phyloP scores from a whole-genome alignment of 1,140 invertebrate genomes.

The Drosophila pectinifera region DNA sequence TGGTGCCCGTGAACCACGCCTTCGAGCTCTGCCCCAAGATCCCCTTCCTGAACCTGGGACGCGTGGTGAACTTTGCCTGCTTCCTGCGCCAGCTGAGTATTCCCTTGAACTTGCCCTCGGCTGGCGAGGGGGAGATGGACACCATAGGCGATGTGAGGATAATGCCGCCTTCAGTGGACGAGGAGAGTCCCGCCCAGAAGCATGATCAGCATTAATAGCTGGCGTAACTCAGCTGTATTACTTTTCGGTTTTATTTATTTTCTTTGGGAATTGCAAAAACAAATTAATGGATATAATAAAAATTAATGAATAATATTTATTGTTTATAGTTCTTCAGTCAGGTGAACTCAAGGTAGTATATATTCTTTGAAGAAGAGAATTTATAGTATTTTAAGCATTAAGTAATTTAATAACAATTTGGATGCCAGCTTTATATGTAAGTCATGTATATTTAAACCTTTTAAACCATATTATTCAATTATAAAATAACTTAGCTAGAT shows the following conservation, averaged over 20 bases:
- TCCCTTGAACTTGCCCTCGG: constrained; percentile 45
- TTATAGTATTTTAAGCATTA: not conserved
- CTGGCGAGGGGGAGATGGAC: constrained; percentile 5
- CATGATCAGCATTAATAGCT: constrained; percentile 3
- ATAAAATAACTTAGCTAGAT: not conserved
- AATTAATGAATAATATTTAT: constrained; percentile 5
- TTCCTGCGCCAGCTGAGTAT: constrained; percentile 61
- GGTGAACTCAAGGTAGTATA: too few species aligned
- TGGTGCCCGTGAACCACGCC: constrained; percentile 74
- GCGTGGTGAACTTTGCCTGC: constrained; percentile 70
- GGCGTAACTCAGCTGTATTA: too few species aligned
- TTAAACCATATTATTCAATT: not conserved
- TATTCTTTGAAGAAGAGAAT: not conserved
- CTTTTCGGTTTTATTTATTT: not conserved
- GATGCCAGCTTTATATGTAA: too few species aligned
- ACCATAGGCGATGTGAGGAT: constrained; percentile 38
- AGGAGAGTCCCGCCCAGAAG: not conserved
- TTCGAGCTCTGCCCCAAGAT: constrained; percentile 81
- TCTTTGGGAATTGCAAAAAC: not conserved
- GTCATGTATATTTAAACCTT: not conserved
- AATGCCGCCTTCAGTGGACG: constrained; percentile 33
- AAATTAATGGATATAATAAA: constrained; percentile 8
- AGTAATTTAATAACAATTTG: not conserved
- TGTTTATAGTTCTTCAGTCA: too few species aligned
- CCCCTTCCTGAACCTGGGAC: constrained; percentile 65